Evolutionary conservation across 2,888 invertebrate species (phyloP).

Genomic region (Yponomeuta sedellus): DNA sequence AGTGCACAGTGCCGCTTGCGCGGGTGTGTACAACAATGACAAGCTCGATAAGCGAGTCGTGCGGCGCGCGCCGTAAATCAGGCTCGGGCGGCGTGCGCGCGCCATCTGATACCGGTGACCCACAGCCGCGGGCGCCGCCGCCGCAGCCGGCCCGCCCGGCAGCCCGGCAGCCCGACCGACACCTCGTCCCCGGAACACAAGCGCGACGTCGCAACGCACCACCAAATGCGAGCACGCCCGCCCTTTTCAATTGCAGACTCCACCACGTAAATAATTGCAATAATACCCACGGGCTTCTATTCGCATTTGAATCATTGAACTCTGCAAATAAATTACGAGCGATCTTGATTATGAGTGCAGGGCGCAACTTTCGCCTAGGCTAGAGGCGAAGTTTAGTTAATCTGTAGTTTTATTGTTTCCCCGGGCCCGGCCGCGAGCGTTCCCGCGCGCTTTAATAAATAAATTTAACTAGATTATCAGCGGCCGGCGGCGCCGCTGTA

Average conservation of each 20-base stretch:
- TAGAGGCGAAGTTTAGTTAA: conserved; percentile 8
- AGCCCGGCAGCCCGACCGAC: background rate
- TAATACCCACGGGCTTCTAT: background rate
- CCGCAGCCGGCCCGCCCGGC: background rate
- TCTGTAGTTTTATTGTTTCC: conserved; percentile 13
- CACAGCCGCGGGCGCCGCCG: conserved; percentile 19
- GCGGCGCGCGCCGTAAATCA: conserved; percentile 1
- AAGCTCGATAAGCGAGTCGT: conserved; percentile 6
- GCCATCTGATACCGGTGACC: conserved; percentile 17
- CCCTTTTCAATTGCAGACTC: background rate
- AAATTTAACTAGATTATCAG: conserved; percentile 65
- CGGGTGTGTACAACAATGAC: too few relatives aligned
- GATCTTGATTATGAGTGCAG: conserved; percentile 10
- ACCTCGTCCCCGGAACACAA: background rate
- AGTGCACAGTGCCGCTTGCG: background rate
- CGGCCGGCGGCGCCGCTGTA: conserved; percentile 21
- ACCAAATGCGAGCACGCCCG: background rate
- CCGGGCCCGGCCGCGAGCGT: conserved; percentile 10
- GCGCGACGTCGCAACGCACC: background rate
- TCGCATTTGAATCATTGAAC: conserved; percentile 6
- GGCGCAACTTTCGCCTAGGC: conserved; percentile 11
- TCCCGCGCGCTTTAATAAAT: conserved; percentile 41
- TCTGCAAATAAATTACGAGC: conserved; percentile 10
- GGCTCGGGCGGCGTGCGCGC: conserved; percentile 10
- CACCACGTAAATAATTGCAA: background rate